Base-by-base conservation (phyloP, 2,113 vertebrate species). In the Oncorhynchus masou region DNA sequence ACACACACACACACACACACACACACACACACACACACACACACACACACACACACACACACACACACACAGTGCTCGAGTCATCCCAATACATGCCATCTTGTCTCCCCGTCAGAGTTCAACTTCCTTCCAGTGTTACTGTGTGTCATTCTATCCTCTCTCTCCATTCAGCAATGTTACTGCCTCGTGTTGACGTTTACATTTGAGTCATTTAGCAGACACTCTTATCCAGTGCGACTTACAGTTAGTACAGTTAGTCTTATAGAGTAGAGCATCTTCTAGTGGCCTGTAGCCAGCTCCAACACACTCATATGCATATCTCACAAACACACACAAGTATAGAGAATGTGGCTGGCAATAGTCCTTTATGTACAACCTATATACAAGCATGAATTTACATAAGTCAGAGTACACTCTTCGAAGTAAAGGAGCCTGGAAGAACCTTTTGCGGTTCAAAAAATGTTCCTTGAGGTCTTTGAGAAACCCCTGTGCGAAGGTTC, bases 301-400 rank as follows among this genome's bases (percentile, higher is more conserved):
- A 86, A 85, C 87, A 83, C 85, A 70, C 79, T 87, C 75, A 74
- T 85, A 87, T 87, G 82, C 84, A 87, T 86, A 84, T 82, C 85
- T 51, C 78, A 77, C 77, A 83, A 81, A 88, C 85, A 79, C 81
- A 22, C 66, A 24, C 54, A 76, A 9, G 16, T 39, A 83, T 81
- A 68, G 13, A 8, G 62, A 59, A 60, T 64, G 19, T 71, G 57
- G 67, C 74, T 67, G 66, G 70, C 4, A 49, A 2, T 6, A 51
- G 13, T 51, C 49, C 13, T 51, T 51, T 51, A 51, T 51, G 12
- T 51, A 16, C 13, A 51, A 5, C 49, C 49, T 51, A 51, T 51
- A 51, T 51, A 51, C 12, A 51, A 51, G 11, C 49, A 51, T 54
- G 7, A 9, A 39, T 39, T 39, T 39, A 39, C 34, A 39, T 39